A percentile compares a stretch with the other conserved stretches of the same genome.
These are phyloP conservation scores for Agrilus mali DNA, from an alignment of 2,888 invertebrate species.

Conservation along the genomic window DNA sequence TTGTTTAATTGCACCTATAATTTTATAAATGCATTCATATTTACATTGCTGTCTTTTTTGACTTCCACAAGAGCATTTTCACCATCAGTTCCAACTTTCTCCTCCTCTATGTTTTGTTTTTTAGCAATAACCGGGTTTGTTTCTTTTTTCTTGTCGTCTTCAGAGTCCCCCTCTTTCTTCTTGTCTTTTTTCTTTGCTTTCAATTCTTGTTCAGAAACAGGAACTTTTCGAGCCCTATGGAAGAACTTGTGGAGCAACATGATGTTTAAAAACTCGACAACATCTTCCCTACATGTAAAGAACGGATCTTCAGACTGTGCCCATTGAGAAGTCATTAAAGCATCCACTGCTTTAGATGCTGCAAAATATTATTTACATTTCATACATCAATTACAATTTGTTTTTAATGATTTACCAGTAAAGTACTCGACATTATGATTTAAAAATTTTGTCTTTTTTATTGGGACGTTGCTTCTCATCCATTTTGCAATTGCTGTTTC, in stretches of 20 bases:
- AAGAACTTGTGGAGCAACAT: slow-evolving; percentile 90
- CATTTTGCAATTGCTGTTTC: slow-evolving; percentile 91
- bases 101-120: slow-evolving; percentile 35
- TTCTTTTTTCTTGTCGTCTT: slow-evolving; percentile 40
- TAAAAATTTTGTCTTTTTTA: slow-evolving; percentile 90
- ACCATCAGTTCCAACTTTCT: slow-evolving; percentile 35
- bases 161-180: slow-evolving; percentile 27
- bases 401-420: slow-evolving; percentile 47
- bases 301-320: slow-evolving; percentile 59
- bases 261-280: slow-evolving; percentile 64
- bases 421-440: slow-evolving; percentile 97
- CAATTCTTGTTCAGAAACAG: slow-evolving; percentile 56
- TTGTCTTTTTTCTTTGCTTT: slow-evolving; percentile 46
- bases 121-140: slow-evolving; percentile 24
- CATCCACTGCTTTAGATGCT: slow-evolving; percentile 84
- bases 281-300: slow-evolving; percentile 71
- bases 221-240: slow-evolving; percentile 85
- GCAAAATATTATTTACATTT: slow-evolving; percentile 16
- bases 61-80: slow-evolving; percentile 43
- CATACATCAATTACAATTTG: neutral
- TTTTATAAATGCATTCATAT: neutral
- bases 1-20: neutral
- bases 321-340: slow-evolving; percentile 83
- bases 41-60: slow-evolving; percentile 23
- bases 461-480: slow-evolving; percentile 85